Base-by-base conservation (phyloP, 2,888 invertebrate species). In the Flabesymbios commensalis region DNA sequence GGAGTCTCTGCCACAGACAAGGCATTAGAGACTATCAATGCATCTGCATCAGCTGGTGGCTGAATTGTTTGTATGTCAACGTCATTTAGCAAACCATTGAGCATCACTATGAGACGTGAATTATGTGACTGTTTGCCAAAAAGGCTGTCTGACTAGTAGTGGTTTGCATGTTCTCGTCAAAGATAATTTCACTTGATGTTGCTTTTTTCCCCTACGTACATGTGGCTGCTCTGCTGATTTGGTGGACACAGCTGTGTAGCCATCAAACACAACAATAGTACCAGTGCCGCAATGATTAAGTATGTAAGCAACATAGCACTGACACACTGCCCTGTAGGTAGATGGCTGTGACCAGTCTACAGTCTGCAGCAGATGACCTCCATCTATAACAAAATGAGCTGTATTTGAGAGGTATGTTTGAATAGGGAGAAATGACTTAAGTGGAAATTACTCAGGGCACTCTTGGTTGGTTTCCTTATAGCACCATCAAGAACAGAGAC, bases 321-420 rank as follows among this genome's bases (percentile, higher is more conserved):
- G 14, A n/a, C 45, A 45, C 22, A 45, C 45, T 19, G n/a, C 24
- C 7, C 45, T 24, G 10, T 22, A 45, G 10, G 24, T n/a, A 24
- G 14, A n/a, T n/a, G n/a, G n/a, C n/a, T 45, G 45, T 61, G 67
- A 67, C 71, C 73, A 73, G 49, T 66, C 57, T 33, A 70, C 64
- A 58, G 60, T 60, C 39, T 63, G 72, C 52, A 72, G 85, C 48
- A 70, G 60, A 58, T 63, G 42, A 47, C 64, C 67, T 22, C 67
- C 65, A 57, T 68, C 69, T 39, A 68, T 51, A 24, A 68, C 48
- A 61, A 52, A 70, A 14, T 61, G 29, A 29, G 19, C 22, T 32
- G 60, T 28, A 19, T 60, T 39, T 52, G 22, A 54, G 14, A 28
- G 59, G 24, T 45, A 19, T 14, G 14, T n/a, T 22, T 45, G 45